A percentile compares a stretch with the other conserved stretches of the same genome.
These are phyloP conservation scores for Jordanella pulchra DNA, from an alignment of 2,797 vertebrate species.

Conservation along the genomic window DNA sequence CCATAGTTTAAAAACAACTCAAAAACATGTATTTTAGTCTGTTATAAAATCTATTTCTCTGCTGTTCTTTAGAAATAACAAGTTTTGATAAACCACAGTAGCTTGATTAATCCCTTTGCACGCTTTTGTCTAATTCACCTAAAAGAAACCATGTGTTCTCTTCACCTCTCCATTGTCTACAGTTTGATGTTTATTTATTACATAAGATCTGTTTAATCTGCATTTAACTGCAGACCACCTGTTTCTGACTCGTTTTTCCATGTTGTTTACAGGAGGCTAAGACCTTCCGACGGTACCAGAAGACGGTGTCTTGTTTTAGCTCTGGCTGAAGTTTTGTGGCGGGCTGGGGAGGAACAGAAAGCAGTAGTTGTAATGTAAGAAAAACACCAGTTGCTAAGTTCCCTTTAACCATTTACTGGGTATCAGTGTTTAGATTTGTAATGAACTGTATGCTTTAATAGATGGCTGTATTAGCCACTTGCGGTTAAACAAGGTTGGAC, in stretches of 20 bases:
- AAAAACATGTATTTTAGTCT: too few relatives aligned
- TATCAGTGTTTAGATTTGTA: not conserved
- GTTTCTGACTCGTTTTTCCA: constrained; percentile 23
- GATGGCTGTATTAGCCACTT: not conserved
- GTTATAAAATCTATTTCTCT: too few relatives aligned
- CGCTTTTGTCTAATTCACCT: not conserved
- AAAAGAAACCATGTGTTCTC: not conserved
- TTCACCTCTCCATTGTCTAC: not conserved
- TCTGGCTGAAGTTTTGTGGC: constrained; percentile 88
- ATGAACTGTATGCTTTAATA: not conserved
- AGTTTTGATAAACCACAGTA: not conserved
- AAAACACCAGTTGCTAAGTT: not conserved
- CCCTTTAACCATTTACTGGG: too few relatives aligned
- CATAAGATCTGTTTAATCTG: not conserved
- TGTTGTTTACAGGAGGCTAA: constrained; percentile 73
- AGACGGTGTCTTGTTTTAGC: constrained; percentile 83
- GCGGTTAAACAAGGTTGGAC: not conserved
- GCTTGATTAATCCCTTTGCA: not conserved
- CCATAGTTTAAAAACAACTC: too few relatives aligned
- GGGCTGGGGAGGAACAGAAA: constrained; percentile 82
- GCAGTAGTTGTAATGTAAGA: constrained; percentile 88
- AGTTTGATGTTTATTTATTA: not conserved
- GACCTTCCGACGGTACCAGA: constrained; percentile 81
- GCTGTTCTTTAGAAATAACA: too few relatives aligned
- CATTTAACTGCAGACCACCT: not conserved